Percentiles rank a stretch among this genome's conserved stretches.
phyloP scores from a whole-genome alignment of 2,797 vertebrate species.

The Gephyroberyx darwinii region DNA sequence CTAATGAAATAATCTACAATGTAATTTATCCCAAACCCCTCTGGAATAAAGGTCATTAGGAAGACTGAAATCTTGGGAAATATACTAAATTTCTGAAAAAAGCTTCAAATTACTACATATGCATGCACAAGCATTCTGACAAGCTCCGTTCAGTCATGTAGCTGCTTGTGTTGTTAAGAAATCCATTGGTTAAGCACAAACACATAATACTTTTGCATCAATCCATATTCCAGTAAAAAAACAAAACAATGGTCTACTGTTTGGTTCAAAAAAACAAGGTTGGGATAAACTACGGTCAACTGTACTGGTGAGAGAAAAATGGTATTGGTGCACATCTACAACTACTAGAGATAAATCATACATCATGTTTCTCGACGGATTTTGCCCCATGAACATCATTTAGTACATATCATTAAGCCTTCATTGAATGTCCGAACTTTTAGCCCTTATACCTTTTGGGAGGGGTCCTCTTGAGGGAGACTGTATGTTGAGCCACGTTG shows the following conservation, averaged over 20 bases:
- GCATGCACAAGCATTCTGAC: constrained; percentile 44
- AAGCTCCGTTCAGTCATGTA: constrained; percentile 8
- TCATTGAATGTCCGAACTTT: constrained; percentile 9
- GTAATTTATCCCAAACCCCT: constrained; percentile 39
- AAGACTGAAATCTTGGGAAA: constrained; percentile 12
- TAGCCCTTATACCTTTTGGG: constrained; percentile 3
- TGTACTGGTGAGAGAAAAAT: not conserved
- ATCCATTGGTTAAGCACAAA: constrained; percentile 55
- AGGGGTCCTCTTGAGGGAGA: constrained; percentile 21
- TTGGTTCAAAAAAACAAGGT: too few species aligned
- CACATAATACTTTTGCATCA: not conserved
- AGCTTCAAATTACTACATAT: constrained; percentile 11
- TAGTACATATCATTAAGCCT: constrained; percentile 34
- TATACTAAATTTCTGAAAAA: not conserved
- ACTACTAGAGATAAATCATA: constrained; percentile 6
- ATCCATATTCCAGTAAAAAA: too few species aligned
- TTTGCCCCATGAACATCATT: not conserved
- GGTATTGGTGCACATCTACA: not conserved
- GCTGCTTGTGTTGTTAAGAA: constrained; percentile 25
- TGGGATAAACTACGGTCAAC: too few species aligned
- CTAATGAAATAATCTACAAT: constrained; percentile 19
- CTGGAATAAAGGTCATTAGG: constrained; percentile 36
- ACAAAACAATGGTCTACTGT: not conserved
- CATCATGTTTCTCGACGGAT: constrained; percentile 23
- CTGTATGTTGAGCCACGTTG: constrained; percentile 32